These are phyloP conservation scores for Diacarnus erythraeanus DNA, from an alignment of 37 sponge, comb jelly and placozoan species.

Conservation along the genomic window DNA sequence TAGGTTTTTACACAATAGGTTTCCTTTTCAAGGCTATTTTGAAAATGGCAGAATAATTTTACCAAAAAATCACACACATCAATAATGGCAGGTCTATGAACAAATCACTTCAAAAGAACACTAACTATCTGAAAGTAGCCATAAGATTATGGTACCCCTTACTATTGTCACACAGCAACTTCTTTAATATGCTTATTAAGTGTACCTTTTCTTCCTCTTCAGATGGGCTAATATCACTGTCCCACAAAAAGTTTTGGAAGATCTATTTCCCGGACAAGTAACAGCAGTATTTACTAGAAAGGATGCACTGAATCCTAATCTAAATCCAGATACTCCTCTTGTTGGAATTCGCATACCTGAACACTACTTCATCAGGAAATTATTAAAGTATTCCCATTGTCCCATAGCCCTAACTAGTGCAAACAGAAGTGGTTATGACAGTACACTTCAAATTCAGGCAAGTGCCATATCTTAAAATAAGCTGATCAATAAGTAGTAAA, in stretches of 20 bases:
- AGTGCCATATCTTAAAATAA: background rate
- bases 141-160: no score
- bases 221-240: constrained; percentile 68
- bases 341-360: constrained; percentile 92
- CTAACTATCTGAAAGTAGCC: no score
- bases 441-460: constrained; percentile 30
- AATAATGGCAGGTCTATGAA: no score
- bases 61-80: no score
- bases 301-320: constrained; percentile 66
- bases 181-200: background rate
- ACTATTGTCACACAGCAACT: background rate
- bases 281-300: constrained; percentile 83
- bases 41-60: no score
- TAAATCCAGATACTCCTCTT: constrained; percentile 72
- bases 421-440: constrained; percentile 71
- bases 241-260: constrained; percentile 33
- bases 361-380: constrained; percentile 52
- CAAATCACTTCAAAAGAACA: no score
- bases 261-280: constrained; percentile 90
- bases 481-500: no score
- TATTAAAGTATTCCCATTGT: constrained; percentile 52
- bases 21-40: no score
- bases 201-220: background rate
- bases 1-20: no score
- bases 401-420: constrained; percentile 98